phyloP scores from a whole-genome alignment of 2,797 vertebrate species.

The Streptopelia turtur region DNA sequence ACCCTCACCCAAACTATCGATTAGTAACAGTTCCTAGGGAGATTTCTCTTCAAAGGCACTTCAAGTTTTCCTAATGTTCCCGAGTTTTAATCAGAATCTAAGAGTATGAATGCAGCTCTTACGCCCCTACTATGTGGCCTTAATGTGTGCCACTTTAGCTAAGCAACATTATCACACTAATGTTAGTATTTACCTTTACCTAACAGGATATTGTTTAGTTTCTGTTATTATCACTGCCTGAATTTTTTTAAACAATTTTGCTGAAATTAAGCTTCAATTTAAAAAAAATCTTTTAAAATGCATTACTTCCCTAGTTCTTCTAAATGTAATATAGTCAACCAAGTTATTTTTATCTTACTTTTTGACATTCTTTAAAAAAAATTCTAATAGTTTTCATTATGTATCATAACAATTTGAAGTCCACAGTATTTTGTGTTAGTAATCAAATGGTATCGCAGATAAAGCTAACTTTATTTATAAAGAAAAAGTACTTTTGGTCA shows the following conservation, averaged over 20 bases:
- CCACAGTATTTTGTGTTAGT: background rate
- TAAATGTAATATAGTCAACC: background rate
- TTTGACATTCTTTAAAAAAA: background rate
- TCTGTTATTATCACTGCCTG: background rate
- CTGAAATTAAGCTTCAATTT: background rate
- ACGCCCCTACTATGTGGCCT: background rate
- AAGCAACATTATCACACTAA: background rate
- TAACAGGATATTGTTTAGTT: background rate
- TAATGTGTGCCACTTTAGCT: background rate
- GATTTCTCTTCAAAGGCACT: background rate
- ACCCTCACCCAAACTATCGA: background rate
- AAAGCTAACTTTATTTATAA: background rate
- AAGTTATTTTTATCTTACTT: background rate
- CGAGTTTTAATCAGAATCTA: background rate
- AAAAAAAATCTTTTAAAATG: background rate
- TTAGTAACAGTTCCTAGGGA: background rate
- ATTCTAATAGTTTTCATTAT: background rate
- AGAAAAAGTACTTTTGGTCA: background rate
- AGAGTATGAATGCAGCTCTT: background rate
- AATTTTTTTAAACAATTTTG: background rate
- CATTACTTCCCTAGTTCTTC: background rate
- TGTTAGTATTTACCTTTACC: background rate
- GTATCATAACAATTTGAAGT: background rate
- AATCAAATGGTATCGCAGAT: background rate
- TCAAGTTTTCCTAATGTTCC: background rate